Evolutionary conservation across 2,888 invertebrate genomes (phyloP).

Genomic region (Nephrotoma flavescens): DNA sequence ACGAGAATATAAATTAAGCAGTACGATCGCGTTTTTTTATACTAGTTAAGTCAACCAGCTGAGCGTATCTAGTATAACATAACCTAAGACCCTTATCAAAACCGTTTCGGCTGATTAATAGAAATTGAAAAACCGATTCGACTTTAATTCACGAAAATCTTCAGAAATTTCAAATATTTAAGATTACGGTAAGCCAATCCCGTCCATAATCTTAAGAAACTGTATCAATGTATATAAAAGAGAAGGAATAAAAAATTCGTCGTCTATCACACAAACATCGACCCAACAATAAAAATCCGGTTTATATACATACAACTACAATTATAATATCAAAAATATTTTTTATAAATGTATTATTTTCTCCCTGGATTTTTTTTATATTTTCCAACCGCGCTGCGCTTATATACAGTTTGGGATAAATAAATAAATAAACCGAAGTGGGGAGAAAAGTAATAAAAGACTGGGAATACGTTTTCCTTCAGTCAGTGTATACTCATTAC

Average conservation of each 20-base stretch:
- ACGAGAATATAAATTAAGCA: no score
- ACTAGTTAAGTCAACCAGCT: no score
- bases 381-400: not conserved
- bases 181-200: not conserved
- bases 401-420: not conserved
- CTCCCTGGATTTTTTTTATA: not conserved
- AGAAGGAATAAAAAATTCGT: not conserved
- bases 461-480: not conserved
- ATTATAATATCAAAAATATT: not conserved
- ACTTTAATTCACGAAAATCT: not conserved
- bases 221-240: not conserved
- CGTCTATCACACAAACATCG: not conserved
- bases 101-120: no score
- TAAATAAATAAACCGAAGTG: not conserved
- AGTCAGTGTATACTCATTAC: not conserved
- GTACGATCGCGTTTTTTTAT: not conserved
- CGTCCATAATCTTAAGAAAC: not conserved
- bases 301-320: not conserved
- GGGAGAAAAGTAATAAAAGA: conserved; percentile 2
- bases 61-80: no score
- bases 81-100: no score
- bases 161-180: not conserved
- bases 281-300: not conserved
- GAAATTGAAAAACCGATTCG: not conserved
- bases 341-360: not conserved